These are phyloP conservation scores for Stenotaenia linearis DNA, from an alignment of 2,888 invertebrate species.

Conservation along the genomic window DNA sequence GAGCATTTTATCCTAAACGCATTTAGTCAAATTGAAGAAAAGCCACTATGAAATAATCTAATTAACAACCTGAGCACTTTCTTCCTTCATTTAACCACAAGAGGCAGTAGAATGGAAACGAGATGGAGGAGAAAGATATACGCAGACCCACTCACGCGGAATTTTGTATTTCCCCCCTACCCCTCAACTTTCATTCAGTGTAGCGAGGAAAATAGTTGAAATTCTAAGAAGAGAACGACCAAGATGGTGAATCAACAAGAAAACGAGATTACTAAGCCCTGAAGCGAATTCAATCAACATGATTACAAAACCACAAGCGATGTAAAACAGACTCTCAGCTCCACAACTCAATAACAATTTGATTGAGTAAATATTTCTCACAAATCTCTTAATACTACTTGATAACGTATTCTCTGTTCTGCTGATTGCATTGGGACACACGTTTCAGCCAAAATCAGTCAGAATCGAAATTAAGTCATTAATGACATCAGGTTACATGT, in stretches of 20 bases:
- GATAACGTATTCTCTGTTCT: not conserved
- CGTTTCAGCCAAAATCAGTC: not conserved
- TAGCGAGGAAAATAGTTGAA: conserved; percentile 26
- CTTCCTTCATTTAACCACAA: conserved; percentile 23
- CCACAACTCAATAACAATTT: conserved; percentile 17
- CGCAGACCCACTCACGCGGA: conserved; percentile 12
- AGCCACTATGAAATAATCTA: conserved; percentile 20
- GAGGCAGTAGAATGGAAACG: conserved; percentile 26
- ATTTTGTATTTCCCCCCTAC: not conserved
- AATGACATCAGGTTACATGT: not conserved
- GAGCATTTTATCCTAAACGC: not conserved
- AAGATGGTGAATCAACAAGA: conserved; percentile 24
- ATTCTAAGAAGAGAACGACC: conserved; percentile 13
- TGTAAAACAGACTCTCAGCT: not conserved
- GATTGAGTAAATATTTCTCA: conserved; percentile 2
- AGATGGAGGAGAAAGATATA: conserved; percentile 13
- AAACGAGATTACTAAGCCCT: conserved; percentile 21
- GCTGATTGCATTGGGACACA: not conserved
- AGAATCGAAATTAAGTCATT: not conserved
- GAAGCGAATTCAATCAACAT: conserved; percentile 21
- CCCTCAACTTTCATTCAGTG: not conserved
- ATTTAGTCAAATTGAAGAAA: conserved; percentile 12
- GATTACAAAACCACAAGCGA: conserved; percentile 20
- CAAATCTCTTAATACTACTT: not conserved
- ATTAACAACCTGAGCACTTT: conserved; percentile 26